A percentile compares a stretch with the other conserved stretches of the same genome.
phyloP scores from a whole-genome alignment of 1,140 invertebrate genomes.

The Dolichoris vasculosae region DNA sequence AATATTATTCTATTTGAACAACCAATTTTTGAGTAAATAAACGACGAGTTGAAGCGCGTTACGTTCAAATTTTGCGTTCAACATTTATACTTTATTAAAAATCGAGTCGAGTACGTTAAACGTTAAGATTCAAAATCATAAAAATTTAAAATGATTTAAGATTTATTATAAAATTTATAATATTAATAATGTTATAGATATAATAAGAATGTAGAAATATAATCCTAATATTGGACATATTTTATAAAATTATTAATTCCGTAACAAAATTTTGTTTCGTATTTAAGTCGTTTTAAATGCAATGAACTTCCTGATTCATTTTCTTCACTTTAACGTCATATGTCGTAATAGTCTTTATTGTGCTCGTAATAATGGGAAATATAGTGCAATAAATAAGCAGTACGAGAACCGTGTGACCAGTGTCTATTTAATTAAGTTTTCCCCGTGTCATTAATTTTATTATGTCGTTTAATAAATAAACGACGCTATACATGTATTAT shows the following conservation, averaged over 20 bases:
- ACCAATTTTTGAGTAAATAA: no score
- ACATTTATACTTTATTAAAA: no score
- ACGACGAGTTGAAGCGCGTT: no score
- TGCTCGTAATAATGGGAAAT: constrained; percentile 46
- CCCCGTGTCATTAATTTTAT: constrained; percentile 14
- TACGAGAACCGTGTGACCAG: constrained; percentile 8
- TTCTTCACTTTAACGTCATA: background rate
- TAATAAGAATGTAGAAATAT: no score
- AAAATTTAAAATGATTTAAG: no score
- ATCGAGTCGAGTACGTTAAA: no score
- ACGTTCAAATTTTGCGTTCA: no score
- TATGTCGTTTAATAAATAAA: constrained; percentile 17
- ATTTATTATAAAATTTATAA: no score
- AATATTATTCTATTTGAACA: no score
- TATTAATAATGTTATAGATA: no score
- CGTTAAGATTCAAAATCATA: no score
- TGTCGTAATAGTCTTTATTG: constrained; percentile 6
- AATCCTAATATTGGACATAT: no score
- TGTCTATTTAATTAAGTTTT: constrained; percentile 22
- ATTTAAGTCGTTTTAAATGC: background rate
- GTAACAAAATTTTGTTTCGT: background rate
- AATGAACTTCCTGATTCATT: background rate
- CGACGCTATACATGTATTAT: background rate
- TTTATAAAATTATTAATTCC: background rate
- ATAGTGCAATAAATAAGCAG: constrained; percentile 31